Evolutionary conservation across 1,140 invertebrate species (phyloP), one percentile per base, ranked within the genome.

Genomic region (Mya arenaria): DNA sequence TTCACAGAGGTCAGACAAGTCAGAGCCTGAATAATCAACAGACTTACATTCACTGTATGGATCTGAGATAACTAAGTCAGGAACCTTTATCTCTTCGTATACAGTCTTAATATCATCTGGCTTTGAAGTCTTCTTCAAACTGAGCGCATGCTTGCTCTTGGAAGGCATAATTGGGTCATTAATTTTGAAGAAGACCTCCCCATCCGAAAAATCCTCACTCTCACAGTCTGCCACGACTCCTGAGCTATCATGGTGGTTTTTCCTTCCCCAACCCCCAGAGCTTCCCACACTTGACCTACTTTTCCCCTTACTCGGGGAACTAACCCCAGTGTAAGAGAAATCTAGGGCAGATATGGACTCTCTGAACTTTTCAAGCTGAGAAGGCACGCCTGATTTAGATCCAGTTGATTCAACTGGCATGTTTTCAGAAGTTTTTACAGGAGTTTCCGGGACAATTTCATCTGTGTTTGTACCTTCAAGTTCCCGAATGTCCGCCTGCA

Each of bases 401-500:
- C n/a, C n/a, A n/a, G n/a, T n/a, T n/a, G n/a, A n/a, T 17, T 39
- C n/a, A 62, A 52, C 37, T 37, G 56, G 44, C 30, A 32, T 44
- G 17, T 15, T 28, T 0, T 28, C 28, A n/a, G 39, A 23, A 6
- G 60, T 25, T 41, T 66, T 66, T 6, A 25, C 15, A 17, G 68
- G 79, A 30, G 62, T 56, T 37, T 82, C 72, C 17, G 63, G 66
- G 17, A 84, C 32, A n/a, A 37, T n/a, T 8, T 83, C 62, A 8
- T 19, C 39, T 36, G 58, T 23, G 17, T 58, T 36, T 28, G 52
- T 84, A 84, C 83, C 83, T 84, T 80, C 58, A 62, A 84, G 55
- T 48, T 80, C 55, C 55, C 48, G 65, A 15, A 65, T 72, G 6
- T 63, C 36, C 25, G 36, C 32, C 66, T 79, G 71, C 25, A 84